A percentile compares a stretch with the other conserved stretches of the same genome.
Conservation (phyloP, 2,888 invertebrate species). For the Elmis aenea region DNA sequence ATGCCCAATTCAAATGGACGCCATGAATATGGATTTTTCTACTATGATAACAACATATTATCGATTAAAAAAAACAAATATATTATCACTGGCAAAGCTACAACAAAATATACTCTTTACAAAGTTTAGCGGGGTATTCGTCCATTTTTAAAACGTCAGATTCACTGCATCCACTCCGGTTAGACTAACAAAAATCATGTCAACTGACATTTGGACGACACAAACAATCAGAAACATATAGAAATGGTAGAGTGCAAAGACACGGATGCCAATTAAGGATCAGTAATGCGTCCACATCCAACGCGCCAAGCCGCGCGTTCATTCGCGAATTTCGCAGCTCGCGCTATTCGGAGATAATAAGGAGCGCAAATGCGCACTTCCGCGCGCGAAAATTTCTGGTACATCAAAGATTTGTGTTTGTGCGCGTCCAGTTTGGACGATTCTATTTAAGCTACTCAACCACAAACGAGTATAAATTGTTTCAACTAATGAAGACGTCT, state of each 20-base stretch:
- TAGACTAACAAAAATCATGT: conserved; percentile 38
- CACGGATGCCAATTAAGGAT: conserved; percentile 39
- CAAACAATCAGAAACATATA: conserved; percentile 32
- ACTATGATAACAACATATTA: conserved; percentile 24
- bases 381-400: too few relatives aligned
- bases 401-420: too few relatives aligned
- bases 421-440: too few relatives aligned
- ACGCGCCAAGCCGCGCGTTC: too few relatives aligned
- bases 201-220: conserved; percentile 32
- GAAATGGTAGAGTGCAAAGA: conserved; percentile 41
- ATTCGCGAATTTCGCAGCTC: too few relatives aligned
- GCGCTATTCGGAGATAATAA: too few relatives aligned
- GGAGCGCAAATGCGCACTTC: too few relatives aligned
- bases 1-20: conserved; percentile 47
- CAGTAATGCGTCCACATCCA: conserved; percentile 37
- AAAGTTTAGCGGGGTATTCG: conserved; percentile 43
- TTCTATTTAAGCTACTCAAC: too few relatives aligned
- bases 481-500: too few relatives aligned
- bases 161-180: conserved; percentile 24
- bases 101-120: conserved; percentile 43
- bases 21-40: conserved; percentile 31
- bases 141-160: conserved; percentile 43
- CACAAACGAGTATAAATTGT: too few relatives aligned
- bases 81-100: conserved; percentile 40
- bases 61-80: conserved; percentile 20